These are phyloP conservation scores for Tigriopus californicus DNA, from an alignment of 2,888 invertebrate genomes.

Conservation along the genomic window DNA sequence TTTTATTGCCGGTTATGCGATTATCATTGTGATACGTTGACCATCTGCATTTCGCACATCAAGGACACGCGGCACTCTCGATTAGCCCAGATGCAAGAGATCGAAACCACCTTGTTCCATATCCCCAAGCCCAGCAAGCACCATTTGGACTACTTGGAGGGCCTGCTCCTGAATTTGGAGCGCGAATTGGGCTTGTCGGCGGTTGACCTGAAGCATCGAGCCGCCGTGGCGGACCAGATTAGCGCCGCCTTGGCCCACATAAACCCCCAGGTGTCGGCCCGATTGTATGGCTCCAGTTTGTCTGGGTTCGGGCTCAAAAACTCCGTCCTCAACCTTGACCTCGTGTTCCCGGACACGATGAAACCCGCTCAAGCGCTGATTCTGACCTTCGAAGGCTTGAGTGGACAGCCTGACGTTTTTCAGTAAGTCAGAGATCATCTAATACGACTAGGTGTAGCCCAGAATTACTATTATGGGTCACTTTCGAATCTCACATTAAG, in stretches of 20 bases:
- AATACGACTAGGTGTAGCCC: no score
- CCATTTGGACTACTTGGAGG: neutral
- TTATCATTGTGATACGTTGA: conserved; percentile 26
- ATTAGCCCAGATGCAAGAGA: neutral
- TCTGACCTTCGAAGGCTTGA: conserved; percentile 20
- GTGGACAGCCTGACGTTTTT: conserved; percentile 19
- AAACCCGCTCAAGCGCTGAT: conserved; percentile 15
- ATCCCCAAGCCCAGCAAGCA: neutral
- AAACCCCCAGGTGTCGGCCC: conserved; percentile 19
- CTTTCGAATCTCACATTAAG: no score
- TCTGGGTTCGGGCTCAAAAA: conserved; percentile 28
- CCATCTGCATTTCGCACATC: conserved; percentile 25
- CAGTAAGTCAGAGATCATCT: no score
- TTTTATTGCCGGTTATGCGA: conserved; percentile 29
- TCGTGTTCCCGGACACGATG: conserved; percentile 21
- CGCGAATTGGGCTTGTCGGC: neutral
- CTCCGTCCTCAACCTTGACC: conserved; percentile 30
- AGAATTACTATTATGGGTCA: no score
- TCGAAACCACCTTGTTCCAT: neutral
- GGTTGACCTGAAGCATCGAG: neutral
- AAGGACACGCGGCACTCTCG: conserved; percentile 24
- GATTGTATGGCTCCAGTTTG: conserved; percentile 30
- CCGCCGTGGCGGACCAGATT: neutral
- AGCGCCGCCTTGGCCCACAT: neutral
- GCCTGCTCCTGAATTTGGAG: neutral